Evolutionary conservation across 2,113 vertebrate species (phyloP), one percentile per base, ranked within the genome.

Genomic region (Periophthalmodon schlosseri): DNA sequence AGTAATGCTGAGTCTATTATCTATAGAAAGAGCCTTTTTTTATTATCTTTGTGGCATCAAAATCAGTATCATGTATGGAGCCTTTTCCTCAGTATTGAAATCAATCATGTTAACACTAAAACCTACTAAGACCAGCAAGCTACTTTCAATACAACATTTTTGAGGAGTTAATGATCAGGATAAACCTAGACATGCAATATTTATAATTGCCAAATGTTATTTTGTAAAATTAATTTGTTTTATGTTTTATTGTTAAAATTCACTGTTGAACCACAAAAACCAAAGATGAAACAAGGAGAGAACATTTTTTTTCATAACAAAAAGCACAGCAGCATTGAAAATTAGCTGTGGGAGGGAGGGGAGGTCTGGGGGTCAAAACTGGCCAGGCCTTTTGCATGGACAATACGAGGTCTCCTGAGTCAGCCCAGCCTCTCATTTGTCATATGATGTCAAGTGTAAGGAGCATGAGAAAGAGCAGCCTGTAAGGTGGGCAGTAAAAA

Each of bases 401-500:
- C 83, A 85, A 90, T 82, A 20, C 73, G 34, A 50, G 71, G 74
- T 73, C 84, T 77, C 82, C 63, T 60, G 47, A 77, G 79, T 87
- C 73, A 82, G 56, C 77, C 36, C 70, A 71, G 56, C 65, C 68
- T 79, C 70, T 82, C 76, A 80, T 87, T 89, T 83, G 80, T 90
- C 84, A 86, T 72, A 58, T 52, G 58, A 58, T 80, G 74, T 79
- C 81, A 77, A 76, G 57, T 65, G 73, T 71, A 69, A 80, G 2
- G 72, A 87, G 82, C 79, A 82, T 75, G 69, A 84, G 74, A 87
- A 82, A 83, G 68, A 82, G 75, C 81, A 80, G 69, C 57, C 54
- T 75, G 60, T 28, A 61, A 54, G 12, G 72, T 28, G 66, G 73
- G 63, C 39, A 21, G 49, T 67, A 72, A 82, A 77, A 54, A 75